These are phyloP conservation scores for Trichomalopsis sarcophagae DNA, from an alignment of 1,140 invertebrate species.

Conservation along the genomic window DNA sequence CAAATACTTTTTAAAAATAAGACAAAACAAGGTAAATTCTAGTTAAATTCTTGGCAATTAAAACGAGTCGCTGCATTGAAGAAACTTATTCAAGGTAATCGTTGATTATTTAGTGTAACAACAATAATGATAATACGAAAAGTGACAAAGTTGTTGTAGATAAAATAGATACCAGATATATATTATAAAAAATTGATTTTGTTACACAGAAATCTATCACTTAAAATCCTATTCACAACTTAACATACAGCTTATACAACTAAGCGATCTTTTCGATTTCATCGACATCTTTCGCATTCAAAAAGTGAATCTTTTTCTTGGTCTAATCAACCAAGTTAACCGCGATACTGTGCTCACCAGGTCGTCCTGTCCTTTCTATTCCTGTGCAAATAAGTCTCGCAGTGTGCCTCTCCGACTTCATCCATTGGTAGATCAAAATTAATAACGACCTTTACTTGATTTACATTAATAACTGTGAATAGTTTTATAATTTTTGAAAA, in stretches of 20 bases:
- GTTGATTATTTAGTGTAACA: too few relatives aligned
- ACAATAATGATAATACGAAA: not conserved
- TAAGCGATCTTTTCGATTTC: constrained; percentile 84
- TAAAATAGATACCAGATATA: too few relatives aligned
- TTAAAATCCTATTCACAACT: constrained; percentile 21
- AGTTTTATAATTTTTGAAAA: constrained; percentile 17
- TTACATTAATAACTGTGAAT: constrained; percentile 92
- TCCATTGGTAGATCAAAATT: constrained; percentile 98
- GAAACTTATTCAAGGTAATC: too few relatives aligned
- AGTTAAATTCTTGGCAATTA: too few relatives aligned
- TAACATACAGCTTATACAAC: constrained; percentile 25
- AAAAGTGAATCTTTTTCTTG: too few relatives aligned
- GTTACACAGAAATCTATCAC: not conserved
- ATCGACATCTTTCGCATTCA: constrained; percentile 93
- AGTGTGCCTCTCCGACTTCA: constrained; percentile 77
- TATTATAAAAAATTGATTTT: constrained; percentile 13
- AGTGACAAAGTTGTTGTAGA: not conserved
- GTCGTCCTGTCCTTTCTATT: constrained; percentile 97
- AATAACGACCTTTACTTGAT: constrained; percentile 97
- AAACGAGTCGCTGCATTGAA: too few relatives aligned
- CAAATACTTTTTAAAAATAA: too few relatives aligned
- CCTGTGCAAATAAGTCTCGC: constrained; percentile 95
- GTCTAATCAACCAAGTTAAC: constrained; percentile 90
- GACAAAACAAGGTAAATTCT: too few relatives aligned
- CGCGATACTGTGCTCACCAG: constrained; percentile 96